Conservation (phyloP, 2,888 invertebrate species). For the Operophtera brumata region DNA sequence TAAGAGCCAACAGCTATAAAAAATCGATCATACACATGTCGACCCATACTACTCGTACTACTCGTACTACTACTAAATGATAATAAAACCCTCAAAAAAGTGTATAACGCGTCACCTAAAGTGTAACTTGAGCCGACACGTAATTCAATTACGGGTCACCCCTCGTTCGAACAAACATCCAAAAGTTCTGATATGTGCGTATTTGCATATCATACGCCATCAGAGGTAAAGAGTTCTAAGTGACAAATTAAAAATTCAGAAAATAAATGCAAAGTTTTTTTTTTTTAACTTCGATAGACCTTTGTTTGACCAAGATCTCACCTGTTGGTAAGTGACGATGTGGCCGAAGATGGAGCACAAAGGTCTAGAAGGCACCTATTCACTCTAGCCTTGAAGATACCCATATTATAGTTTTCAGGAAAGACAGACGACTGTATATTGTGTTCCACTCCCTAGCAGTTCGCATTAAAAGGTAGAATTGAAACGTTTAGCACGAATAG, state of each 20-base stretch:
- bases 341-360: too few relatives aligned
- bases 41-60: conserved; percentile 6
- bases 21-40: conserved; percentile 7
- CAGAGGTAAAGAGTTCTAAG: conserved; percentile 9
- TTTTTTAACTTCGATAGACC: too few relatives aligned
- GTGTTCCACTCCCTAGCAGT: too few relatives aligned
- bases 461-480: too few relatives aligned
- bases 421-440: too few relatives aligned
- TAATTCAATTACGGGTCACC: conserved; percentile 67
- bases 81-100: conserved; percentile 31
- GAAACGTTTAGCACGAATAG: too few relatives aligned
- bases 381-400: too few relatives aligned
- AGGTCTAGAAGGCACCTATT: too few relatives aligned
- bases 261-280: too few relatives aligned
- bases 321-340: too few relatives aligned
- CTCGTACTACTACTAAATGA: conserved; percentile 25
- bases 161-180: conserved; percentile 53
- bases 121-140: conserved; percentile 48
- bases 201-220: conserved; percentile 51
- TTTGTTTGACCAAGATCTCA: too few relatives aligned
- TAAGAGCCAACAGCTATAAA: neutral
- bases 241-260: neutral
- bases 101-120: conserved; percentile 26
- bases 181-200: conserved; percentile 55
- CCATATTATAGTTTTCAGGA: too few relatives aligned